Conservation (phyloP, 2,888 invertebrate genomes). For the Lepidocyrtinus sp. region DNA sequence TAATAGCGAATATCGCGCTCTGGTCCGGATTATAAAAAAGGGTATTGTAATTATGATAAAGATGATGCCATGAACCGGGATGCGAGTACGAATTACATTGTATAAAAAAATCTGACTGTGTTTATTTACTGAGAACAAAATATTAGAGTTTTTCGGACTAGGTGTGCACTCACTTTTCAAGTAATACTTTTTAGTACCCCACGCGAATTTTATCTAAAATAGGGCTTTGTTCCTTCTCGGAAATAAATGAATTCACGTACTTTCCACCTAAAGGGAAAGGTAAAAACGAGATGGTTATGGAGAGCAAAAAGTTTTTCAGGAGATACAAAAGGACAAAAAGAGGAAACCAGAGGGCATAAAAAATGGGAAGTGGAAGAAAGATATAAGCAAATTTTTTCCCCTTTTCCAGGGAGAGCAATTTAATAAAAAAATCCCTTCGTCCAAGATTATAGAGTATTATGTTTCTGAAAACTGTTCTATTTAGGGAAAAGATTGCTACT, state of each 20-base stretch:
- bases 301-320: neutral
- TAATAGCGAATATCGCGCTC: neutral
- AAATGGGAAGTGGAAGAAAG: neutral
- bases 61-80: neutral
- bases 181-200: no score
- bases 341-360: neutral
- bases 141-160: no score
- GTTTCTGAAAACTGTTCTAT: no score
- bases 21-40: neutral
- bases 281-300: slow-evolving; percentile 3
- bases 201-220: slow-evolving; percentile 7
- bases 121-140: slow-evolving; percentile 25
- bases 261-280: slow-evolving; percentile 4
- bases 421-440: no score
- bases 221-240: neutral
- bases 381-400: no score
- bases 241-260: no score
- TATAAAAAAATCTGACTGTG: neutral
- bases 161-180: no score
- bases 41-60: neutral
- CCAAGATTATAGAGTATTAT: no score
- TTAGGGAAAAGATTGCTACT: no score
- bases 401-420: no score
- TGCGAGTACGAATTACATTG: neutral
- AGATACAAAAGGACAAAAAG: neutral